Evolutionary conservation across 2,888 invertebrate species (phyloP).

Genomic region (Nezara viridula): DNA sequence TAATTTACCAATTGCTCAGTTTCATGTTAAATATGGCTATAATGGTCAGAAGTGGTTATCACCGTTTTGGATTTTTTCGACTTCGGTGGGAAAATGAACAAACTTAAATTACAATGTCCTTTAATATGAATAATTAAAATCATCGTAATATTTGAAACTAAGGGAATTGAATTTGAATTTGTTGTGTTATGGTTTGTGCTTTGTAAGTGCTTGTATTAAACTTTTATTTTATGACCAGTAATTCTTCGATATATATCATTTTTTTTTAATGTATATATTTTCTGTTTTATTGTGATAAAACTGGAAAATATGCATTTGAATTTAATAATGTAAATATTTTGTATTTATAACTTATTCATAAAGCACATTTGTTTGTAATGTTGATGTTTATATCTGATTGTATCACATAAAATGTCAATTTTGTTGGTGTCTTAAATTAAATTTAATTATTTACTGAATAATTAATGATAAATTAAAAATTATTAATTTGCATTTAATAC

Average conservation of each 20-base stretch:
- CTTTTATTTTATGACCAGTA: slow-evolving; percentile 40
- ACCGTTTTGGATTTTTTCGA: neutral
- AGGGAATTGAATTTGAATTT: neutral
- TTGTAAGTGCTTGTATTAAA: slow-evolving; percentile 49
- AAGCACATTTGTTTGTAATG: neutral
- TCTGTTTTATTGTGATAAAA: slow-evolving; percentile 9
- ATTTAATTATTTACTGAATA: neutral
- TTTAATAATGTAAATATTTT: neutral
- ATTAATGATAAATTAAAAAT: neutral
- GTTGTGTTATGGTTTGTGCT: neutral
- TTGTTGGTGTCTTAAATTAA: neutral
- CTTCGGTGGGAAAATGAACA: neutral
- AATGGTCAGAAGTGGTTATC: neutral
- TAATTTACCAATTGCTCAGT: neutral
- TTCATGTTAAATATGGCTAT: neutral
- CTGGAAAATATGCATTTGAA: neutral
- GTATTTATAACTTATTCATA: neutral
- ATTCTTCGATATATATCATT: neutral
- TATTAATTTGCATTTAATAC: neutral
- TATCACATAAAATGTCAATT: slow-evolving; percentile 1
- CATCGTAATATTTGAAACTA: neutral
- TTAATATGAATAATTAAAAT: neutral
- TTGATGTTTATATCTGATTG: neutral
- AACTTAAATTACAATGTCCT: neutral
- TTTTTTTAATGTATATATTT: neutral